Evolutionary conservation across 2,113 vertebrate genomes (phyloP).

Genomic region (Platichthys stellatus): DNA sequence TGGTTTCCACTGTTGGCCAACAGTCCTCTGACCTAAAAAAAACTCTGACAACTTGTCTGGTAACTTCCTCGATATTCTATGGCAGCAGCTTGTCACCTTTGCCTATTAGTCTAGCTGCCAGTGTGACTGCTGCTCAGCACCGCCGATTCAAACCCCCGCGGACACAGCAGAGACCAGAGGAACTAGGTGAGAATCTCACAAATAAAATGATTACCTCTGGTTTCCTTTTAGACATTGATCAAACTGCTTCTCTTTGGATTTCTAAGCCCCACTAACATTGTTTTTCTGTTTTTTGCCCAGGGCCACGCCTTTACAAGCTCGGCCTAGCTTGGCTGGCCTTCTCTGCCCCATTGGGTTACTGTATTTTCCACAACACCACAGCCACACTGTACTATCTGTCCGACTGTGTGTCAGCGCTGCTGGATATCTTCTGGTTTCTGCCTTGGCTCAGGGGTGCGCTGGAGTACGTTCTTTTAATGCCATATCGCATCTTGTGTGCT

Average conservation of each 20-base stretch:
- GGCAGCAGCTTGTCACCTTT: slow-evolving; percentile 85
- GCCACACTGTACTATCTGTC: slow-evolving; percentile 83
- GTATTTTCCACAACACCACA: slow-evolving; percentile 84
- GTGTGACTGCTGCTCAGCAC: slow-evolving; percentile 82
- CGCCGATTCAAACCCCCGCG: slow-evolving; percentile 74
- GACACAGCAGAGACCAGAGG: slow-evolving; percentile 23
- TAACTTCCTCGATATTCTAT: slow-evolving; percentile 88
- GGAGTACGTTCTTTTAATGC: slow-evolving; percentile 85
- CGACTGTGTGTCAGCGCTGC: slow-evolving; percentile 79
- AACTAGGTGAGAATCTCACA: slow-evolving; percentile 68
- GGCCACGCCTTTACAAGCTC: slow-evolving; percentile 83
- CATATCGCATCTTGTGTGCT: slow-evolving; percentile 79
- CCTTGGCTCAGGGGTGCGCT: slow-evolving; percentile 81
- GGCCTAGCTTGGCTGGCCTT: slow-evolving; percentile 87
- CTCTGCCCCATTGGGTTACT: slow-evolving; percentile 84
- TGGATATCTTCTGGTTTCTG: slow-evolving; percentile 87
- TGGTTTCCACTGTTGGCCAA: slow-evolving; percentile 87
- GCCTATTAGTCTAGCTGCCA: slow-evolving; percentile 87
- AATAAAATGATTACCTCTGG: neutral
- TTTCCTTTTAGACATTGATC: neutral
- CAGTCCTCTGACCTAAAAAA: slow-evolving; percentile 85
- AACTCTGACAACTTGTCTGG: slow-evolving; percentile 81
- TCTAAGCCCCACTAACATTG: neutral
- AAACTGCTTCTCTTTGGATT: neutral
- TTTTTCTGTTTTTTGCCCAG: slow-evolving; percentile 53